These are phyloP conservation scores for Tenthredo amoena DNA, from an alignment of 2,888 invertebrate genomes.

Conservation along the genomic window DNA sequence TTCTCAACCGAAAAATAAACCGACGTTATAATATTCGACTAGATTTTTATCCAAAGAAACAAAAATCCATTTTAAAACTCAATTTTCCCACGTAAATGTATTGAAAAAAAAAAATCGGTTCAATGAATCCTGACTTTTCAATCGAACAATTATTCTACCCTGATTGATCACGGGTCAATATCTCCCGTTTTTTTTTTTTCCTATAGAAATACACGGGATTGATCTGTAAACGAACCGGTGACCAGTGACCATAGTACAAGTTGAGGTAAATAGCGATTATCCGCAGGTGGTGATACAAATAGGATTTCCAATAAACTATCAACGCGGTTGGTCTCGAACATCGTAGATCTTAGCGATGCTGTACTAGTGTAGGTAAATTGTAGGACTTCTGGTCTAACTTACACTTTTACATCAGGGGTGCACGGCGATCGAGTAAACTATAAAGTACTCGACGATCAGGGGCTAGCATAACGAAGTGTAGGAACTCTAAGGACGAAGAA, in stretches of 20 bases:
- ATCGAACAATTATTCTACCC: constrained; percentile 10
- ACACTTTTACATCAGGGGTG: background rate
- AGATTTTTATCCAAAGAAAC: background rate
- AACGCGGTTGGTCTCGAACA: constrained; percentile 35
- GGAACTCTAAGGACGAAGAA: constrained; percentile 18
- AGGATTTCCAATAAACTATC: constrained; percentile 45
- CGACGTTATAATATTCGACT: background rate
- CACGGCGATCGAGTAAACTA: background rate
- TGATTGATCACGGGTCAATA: background rate
- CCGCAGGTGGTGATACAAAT: constrained; percentile 58
- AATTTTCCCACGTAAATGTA: background rate
- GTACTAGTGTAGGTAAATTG: background rate
- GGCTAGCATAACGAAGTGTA: background rate
- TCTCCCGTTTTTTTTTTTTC: background rate
- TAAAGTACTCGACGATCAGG: constrained; percentile 12
- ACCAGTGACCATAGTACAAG: constrained; percentile 22
- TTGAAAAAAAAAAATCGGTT: background rate
- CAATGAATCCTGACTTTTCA: background rate
- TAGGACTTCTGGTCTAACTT: background rate
- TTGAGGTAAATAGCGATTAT: constrained; percentile 54
- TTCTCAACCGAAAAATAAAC: constrained; percentile 41
- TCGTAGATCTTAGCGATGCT: background rate
- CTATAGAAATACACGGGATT: background rate
- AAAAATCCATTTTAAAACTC: too few species aligned
- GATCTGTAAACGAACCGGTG: background rate